Evolutionary conservation across 2,888 invertebrate genomes (phyloP), one percentile per base, ranked within the genome.

Genomic region (Steromphala cineraria): DNA sequence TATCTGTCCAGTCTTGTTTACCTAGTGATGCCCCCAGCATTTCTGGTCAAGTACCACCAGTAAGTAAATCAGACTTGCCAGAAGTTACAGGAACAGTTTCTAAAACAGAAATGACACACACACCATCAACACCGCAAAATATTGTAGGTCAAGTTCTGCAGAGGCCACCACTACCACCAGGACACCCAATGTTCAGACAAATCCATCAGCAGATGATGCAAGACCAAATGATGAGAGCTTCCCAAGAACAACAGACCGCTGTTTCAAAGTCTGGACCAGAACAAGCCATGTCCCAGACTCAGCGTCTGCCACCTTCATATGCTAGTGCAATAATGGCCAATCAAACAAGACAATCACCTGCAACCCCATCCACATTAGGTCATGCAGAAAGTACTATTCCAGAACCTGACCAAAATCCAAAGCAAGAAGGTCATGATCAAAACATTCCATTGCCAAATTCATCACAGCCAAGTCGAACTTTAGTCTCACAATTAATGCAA

Each of bases 271-370:
- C 46, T 13, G 24, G 21, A 21, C 24, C 52, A 15, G 52, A 46
- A 13, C 46, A 52, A 46, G 21, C 21, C 13, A 40, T 24, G n/a
- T 24, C 24, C 36, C 52, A 46, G 1, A 75, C 52, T 46, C 75
- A 71, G 55, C 82, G 79, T 17, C 55, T 74, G 74, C 79, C 75
- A 28, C 82, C 79, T 46, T 62, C 53, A 19, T 53, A 67, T 19
- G 55, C 71, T 36, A 24, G 67, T 74, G 78, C 55, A 19, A 74
- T 75, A 15, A 79, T 56, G 79, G 62, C 78, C 2, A 55, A 19
- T 56, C 79, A 67, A 13, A 40, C 31, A 55, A 78, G 74, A 19
- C 15, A 28, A 46, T 19, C 74, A 67, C 24, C 76, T 67, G 52
- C 75, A 31, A 24, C 46, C 36, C 8, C 67, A 75, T 13, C 67